These are phyloP conservation scores for Babyrousa celebensis DNA, from an alignment of 2,797 vertebrate species.

Conservation along the genomic window DNA sequence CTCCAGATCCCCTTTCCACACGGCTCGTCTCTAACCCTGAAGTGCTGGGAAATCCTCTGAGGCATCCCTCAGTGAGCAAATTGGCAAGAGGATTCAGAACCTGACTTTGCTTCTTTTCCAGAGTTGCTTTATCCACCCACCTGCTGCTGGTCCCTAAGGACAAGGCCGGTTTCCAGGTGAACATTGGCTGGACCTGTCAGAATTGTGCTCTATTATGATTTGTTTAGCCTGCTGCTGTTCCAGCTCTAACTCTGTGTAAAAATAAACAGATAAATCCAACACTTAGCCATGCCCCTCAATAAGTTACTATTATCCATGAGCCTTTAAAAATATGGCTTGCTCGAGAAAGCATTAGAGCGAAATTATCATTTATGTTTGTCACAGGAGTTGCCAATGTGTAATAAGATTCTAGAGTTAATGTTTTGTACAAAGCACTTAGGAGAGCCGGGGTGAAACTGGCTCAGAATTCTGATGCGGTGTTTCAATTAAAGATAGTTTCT, in stretches of 20 bases:
- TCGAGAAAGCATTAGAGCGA: conserved; percentile 88
- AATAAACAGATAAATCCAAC: conserved; percentile 82
- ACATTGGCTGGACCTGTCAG: conserved; percentile 46
- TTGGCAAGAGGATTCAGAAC: rapidly evolving
- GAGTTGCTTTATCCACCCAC: rapidly evolving
- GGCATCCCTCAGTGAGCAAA: background rate
- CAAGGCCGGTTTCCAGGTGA: background rate
- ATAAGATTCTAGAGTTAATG: conserved; percentile 92
- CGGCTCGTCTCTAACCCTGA: background rate
- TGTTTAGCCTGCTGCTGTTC: conserved; percentile 61
- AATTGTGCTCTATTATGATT: conserved; percentile 26
- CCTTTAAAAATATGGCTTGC: conserved; percentile 82
- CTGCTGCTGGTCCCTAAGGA: background rate
- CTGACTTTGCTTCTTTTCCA: rapidly evolving
- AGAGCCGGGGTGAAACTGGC: conserved; percentile 88
- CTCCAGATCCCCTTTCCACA: rapidly evolving
- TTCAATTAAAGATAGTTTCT: conserved; percentile 93
- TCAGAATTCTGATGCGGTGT: conserved; percentile 89
- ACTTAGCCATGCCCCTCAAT: conserved; percentile 43
- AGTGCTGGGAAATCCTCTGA: too few species aligned
- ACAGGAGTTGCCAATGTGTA: conserved; percentile 89
- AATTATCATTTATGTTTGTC: conserved; percentile 91
- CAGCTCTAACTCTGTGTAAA: conserved; percentile 76
- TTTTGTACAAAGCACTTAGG: conserved; percentile 91
- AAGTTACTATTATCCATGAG: conserved; percentile 57